Conservation (phyloP, 1,140 invertebrate species). For the Trichonephila clavata region DNA sequence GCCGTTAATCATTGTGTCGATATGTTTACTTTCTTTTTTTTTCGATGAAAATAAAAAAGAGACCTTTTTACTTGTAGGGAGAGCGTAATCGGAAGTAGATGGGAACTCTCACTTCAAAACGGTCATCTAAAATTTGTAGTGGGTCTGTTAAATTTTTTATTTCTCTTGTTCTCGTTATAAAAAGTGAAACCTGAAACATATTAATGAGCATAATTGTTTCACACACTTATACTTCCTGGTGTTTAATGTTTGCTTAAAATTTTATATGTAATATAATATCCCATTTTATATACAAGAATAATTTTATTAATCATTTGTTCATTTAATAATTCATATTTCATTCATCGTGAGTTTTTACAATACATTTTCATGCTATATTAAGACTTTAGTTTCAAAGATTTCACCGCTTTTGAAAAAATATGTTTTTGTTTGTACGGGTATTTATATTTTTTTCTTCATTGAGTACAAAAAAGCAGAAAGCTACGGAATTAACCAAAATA, state of each 20-base stretch:
- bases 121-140: constrained; percentile 40
- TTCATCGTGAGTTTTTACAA: no score
- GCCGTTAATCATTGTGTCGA: constrained; percentile 56
- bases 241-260: neutral
- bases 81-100: constrained; percentile 5
- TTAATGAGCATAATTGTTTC: neutral
- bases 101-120: constrained; percentile 24
- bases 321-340: no score
- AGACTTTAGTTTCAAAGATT: no score
- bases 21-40: constrained; percentile 52
- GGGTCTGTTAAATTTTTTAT: constrained; percentile 14
- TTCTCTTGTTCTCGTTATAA: neutral
- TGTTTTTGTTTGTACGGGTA: no score
- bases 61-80: neutral
- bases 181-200: neutral
- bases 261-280: no score
- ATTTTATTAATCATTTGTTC: no score
- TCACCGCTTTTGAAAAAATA: no score
- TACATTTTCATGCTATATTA: no score
- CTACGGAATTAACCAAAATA: no score
- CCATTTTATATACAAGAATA: no score
- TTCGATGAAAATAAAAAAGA: neutral
- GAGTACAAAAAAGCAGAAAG: no score
- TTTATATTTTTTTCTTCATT: no score
- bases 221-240: neutral